These are phyloP conservation scores for Florisuga fusca DNA, from an alignment of 2,797 vertebrate species.

Conservation along the genomic window DNA sequence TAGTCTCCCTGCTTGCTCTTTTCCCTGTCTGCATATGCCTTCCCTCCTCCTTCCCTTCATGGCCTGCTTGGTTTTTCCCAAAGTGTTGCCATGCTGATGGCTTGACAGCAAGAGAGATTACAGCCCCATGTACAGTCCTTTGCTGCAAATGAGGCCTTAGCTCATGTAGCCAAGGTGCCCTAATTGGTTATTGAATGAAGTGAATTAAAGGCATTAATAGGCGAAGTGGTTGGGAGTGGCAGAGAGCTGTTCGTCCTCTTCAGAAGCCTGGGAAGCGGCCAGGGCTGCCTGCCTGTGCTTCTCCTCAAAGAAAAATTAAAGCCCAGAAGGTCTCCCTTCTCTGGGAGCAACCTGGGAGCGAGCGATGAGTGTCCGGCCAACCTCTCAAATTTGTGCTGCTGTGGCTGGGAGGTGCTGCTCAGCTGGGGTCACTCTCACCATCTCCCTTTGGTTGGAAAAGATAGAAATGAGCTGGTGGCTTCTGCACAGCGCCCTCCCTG, in stretches of 20 bases:
- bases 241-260: not conserved
- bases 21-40: not conserved
- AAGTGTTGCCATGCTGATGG: slow-evolving; percentile 36
- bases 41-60: not conserved
- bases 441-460: not conserved
- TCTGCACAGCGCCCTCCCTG: not conserved
- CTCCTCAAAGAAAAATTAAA: not conserved
- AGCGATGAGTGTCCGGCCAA: fast-evolving
- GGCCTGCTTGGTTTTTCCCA: slow-evolving; percentile 10
- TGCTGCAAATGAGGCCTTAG: slow-evolving; percentile 21
- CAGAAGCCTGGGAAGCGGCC: not conserved
- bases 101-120: slow-evolving; percentile 59
- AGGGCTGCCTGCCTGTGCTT: not conserved
- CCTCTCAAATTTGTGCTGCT: not conserved
- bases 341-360: not conserved
- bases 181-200: slow-evolving; percentile 65
- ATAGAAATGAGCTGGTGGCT: not conserved
- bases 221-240: slow-evolving; percentile 23
- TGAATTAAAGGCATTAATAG: slow-evolving; percentile 61
- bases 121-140: not conserved
- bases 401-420: no score
- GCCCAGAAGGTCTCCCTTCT: not conserved
- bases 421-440: fast-evolving
- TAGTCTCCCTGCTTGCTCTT: not conserved
- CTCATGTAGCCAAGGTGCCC: slow-evolving; percentile 41